Base-by-base conservation (phyloP, 2,888 invertebrate species). In the Melitaea athalia region DNA sequence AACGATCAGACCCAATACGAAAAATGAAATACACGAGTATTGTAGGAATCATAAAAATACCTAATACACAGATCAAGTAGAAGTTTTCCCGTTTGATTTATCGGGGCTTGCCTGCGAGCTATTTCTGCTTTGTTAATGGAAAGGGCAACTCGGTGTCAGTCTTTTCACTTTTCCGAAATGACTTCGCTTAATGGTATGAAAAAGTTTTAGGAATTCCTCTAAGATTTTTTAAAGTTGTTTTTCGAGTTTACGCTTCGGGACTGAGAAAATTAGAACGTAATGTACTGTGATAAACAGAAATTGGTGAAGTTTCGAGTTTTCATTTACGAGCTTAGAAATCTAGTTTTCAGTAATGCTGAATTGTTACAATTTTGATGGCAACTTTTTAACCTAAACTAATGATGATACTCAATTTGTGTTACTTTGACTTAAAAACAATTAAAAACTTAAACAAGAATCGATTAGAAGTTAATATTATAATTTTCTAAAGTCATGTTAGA, bases 121-220 rank as follows among this genome's bases (percentile, higher is more conserved):
- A 81, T 83, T 83, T 80, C 80, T 79, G 79, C 82, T 77, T 81
- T 80, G 84, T 83, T 87, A 88, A 88, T 88, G 85, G 87, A 86
- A 86, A 83, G 83, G 81, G 83, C 83, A 82, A 70, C 80, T 78
- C 81, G 81, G 81, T 85, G 82, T 81, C 81, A 73, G 69, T 74
- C 74, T 75, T 85, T 85, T 86, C 82, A 83, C 83, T 85, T 85
- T 84, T 80, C 78, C 81, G 78, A 82, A 81, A 87, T 84, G 87
- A 83, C 82, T 84, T 77, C 71, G 80, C 78, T 76, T 79, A 79
- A 79, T 78, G 77, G 77, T 75, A 76, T 76, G 75, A 76, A 77
- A 76, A 75, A 75, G 72, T 75, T 76, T 75, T 70, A 71, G 74
- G 69, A 74, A 74, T 72, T 70, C 70, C 64, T 69, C 71, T 63